Evolutionary conservation across 2,888 invertebrate species (phyloP), one percentile per base, ranked within the genome.

Genomic region (Orchestes rusci): DNA sequence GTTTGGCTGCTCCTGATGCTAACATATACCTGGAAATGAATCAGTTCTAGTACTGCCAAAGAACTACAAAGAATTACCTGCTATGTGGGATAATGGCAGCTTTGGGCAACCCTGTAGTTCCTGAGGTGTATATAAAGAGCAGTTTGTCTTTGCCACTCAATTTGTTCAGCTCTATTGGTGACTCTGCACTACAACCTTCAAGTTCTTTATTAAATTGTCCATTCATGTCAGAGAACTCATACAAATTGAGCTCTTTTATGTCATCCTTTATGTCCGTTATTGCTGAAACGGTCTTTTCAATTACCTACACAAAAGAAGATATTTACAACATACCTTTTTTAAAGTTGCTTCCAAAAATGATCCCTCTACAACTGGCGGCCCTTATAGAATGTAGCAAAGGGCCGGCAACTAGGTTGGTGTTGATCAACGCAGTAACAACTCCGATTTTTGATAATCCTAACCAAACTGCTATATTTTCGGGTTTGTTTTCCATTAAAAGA

Each of bases 91-190:
- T 84, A 39, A 94, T 85, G 17, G 96, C 96, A 23, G 96, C 94
- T 63, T 96, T 97, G 0, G 96, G 96, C 71, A 95, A 73, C 5
- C 97, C 97, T 1, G 97, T 99, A 3, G 95, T 95, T 23, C 34
- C 34, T 3, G 91, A 91, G 0, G 97, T 99, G 67, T 88, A 95
- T 57, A 95, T 89, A 64, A 90, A 93, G 34, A 92, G 73, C 43
- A 94, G 70, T 40, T 79, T 80, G 62, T 87, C 85, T 54, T 72
- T 75, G 3, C 72, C 64, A 12, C 38, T 49, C 7, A 55, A 28
- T 2, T 56, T 51, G 18, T 52, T 8, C 17, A 40, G 48, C 30
- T 50, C 48, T 13, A 43, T 39, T 23, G 56, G 55, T 15, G 37
- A 4, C 47, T 30, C 31, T 53, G 41, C 13, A 62, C 29, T 45